These are phyloP conservation scores for Rousettus leschenaultii DNA, from an alignment of 2,113 vertebrate genomes.

Conservation along the genomic window DNA sequence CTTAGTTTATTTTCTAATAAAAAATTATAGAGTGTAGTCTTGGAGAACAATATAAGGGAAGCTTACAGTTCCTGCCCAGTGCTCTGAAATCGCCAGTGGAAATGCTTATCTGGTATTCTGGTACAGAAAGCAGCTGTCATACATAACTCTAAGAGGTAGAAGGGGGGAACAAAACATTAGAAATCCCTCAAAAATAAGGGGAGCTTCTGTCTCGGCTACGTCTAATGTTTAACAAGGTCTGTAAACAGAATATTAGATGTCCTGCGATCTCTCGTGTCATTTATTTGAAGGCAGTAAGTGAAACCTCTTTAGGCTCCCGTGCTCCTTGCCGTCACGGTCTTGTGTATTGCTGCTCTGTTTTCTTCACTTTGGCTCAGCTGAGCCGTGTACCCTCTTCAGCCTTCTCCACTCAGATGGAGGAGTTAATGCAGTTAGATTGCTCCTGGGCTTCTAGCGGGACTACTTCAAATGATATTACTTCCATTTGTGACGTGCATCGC, in stretches of 20 bases:
- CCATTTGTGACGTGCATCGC: slow-evolving; percentile 48
- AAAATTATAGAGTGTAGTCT: background rate
- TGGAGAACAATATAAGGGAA: background rate
- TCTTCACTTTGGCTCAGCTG: background rate
- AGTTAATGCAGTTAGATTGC: slow-evolving; percentile 67
- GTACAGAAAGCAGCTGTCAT: background rate
- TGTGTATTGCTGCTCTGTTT: background rate
- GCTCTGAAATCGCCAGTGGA: background rate
- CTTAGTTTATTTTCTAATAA: background rate
- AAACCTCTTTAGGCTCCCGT: slow-evolving; percentile 25
- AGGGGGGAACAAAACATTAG: background rate
- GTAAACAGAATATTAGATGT: slow-evolving; percentile 11
- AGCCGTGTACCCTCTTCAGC: slow-evolving; percentile 32
- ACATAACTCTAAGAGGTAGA: background rate
- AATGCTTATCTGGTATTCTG: background rate
- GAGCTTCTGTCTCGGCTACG: background rate
- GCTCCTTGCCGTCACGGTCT: background rate
- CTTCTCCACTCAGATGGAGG: slow-evolving; percentile 38
- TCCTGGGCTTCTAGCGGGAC: slow-evolving; percentile 53
- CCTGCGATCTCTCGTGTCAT: background rate
- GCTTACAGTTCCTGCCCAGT: background rate
- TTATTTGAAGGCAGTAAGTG: slow-evolving; percentile 37
- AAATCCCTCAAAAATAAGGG: background rate
- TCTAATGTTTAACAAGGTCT: slow-evolving; percentile 9
- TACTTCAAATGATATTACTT: slow-evolving; percentile 69